Base-by-base conservation (phyloP, 2,888 invertebrate genomes). In the Arenicola marina region DNA sequence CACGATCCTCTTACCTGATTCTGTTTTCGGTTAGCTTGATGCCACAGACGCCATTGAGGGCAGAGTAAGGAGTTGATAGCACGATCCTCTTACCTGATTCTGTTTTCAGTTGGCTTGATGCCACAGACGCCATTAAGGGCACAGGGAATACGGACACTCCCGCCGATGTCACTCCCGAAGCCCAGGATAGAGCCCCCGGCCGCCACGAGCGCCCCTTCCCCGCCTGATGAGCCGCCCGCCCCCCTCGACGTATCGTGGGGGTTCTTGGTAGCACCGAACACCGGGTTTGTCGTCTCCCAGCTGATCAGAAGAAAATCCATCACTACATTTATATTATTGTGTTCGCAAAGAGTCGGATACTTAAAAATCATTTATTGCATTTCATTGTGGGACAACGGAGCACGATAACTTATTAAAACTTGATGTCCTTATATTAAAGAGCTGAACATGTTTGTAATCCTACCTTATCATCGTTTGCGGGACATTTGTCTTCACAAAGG, bases 191-290 rank as follows among this genome's bases (percentile, higher is more conserved):
- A 83, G 0, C 84, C 86, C 15, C 83, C 81, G 2, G 76, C 76
- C 0, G 80, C 83, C 34, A 86, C 76, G 1, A 86, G 74, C 2
- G 84, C 83, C 1, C 77, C 84, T 62, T 80, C 80, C 2, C 80
- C 86, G 1, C 86, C 84, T 0, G 83, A 82, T 0, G 85, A 85
- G 0, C 86, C 86, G 1, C 86, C 86, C 4, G 83, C 81, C 2
- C 75, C 73, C 15, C 84, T 73, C 0, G 66, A 66, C 1, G 64
- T 31, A 66, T 84, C 77, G 59, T 76, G 74, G 0, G 85, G 85
- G 72, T 87, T 84, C 21, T 59, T 63, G 0, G 86, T 84, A 2
- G 74, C 74, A 7, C 84, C 85, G 68, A 59, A 71, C 15, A 71
- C 56, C 15, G 68, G 70, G 54, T 70, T 70, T 18, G 56, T 60